Evolutionary conservation across 2,888 invertebrate genomes (phyloP), one percentile per base, ranked within the genome.

Genomic region (Tiliacea aurago): DNA sequence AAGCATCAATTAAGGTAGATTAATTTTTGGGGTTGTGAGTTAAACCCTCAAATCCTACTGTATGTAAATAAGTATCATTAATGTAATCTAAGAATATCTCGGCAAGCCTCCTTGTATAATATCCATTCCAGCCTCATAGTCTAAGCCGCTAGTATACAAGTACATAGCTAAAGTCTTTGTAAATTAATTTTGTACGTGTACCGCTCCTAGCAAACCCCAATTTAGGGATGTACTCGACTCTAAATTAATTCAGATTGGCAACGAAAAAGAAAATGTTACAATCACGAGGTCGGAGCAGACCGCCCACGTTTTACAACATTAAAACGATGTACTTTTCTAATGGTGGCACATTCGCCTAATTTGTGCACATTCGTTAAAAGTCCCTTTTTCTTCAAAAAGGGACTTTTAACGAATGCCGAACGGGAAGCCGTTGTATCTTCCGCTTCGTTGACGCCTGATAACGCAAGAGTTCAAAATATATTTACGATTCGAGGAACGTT

Each of bases 181-280:
- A 84, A 87, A 90, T 89, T 88, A 89, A 89, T 90, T 90, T 87
- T 73, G 84, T 86, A 78, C 89, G 75, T 91, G 89, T 92, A 92
- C 83, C 85, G 91, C 92, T 92, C 88, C 86, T 86, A 90, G 91
- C 90, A 81, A 88, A 89, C 86, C 88, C 83, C 83, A 90, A 89
- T 90, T 91, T 90, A 80, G 76, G 80, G 79, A 88, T 91, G 85
- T 90, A 89, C 86, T 86, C 78, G 81, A 73, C 81, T 85, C 84
- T 81, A 88, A 91, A 93, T 90, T 91, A 91, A 89, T 90, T 88
- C 85, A 85, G 81, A 81, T 86, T 77, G 76, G 80, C 78, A 88
- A 87, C 78, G 77, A 88, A 90, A 89, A 91, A 90, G 86, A 90
- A 91, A 90, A 89, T 88, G 70, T 87, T 86, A 86, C 80, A 85